phyloP scores from a whole-genome alignment of 2,797 vertebrate genomes.

The Cheirogaleus major region DNA sequence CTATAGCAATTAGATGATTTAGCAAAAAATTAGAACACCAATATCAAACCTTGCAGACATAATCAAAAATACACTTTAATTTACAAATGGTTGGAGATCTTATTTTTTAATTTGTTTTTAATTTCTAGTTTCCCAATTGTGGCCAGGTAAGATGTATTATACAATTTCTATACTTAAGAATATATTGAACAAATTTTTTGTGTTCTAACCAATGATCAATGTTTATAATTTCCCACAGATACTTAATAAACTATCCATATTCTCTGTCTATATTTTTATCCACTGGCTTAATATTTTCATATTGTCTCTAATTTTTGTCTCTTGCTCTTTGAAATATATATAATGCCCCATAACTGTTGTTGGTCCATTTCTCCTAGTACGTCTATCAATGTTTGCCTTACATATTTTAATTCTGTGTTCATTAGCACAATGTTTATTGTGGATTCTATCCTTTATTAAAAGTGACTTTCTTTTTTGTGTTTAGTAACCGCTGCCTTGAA shows the following conservation, averaged over 20 bases:
- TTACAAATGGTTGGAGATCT: not conserved
- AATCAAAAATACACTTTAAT: constrained; percentile 2
- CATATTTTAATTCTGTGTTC: not conserved
- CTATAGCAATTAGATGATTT: not conserved
- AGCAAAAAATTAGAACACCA: not conserved
- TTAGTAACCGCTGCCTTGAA: not conserved
- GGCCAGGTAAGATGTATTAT: not conserved
- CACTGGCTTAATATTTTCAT: not conserved
- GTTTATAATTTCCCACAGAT: not conserved
- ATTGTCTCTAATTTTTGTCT: not conserved
- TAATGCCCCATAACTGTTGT: not conserved
- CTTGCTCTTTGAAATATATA: not conserved
- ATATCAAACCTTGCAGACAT: not conserved
- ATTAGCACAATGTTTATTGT: not conserved
- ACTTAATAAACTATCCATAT: not conserved
- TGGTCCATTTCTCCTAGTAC: not conserved
- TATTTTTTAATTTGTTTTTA: constrained; percentile 1
- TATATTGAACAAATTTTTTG: not conserved
- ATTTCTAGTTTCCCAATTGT: not conserved
- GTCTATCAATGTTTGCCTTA: not conserved
- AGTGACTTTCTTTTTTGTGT: not conserved
- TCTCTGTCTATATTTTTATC: not conserved
- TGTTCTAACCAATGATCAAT: not conserved
- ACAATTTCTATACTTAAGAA: not conserved
- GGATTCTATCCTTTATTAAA: not conserved